Evolutionary conservation across 2,888 invertebrate species (phyloP), one percentile per base, ranked within the genome.

Genomic region (Pollenia angustigena): DNA sequence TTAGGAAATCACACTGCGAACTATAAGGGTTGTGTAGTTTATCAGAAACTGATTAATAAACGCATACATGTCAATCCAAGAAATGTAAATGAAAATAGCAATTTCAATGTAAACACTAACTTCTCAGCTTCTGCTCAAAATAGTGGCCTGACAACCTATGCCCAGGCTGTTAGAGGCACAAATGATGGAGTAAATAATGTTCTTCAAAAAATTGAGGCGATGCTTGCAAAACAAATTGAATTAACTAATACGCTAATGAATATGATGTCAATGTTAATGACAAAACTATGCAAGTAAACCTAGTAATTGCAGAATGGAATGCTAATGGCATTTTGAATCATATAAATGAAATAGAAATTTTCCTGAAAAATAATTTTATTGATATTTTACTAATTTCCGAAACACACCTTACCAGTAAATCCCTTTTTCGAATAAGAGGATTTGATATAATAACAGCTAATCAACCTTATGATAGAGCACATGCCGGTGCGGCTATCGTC

Each of bases 281-380:
- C 40, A 9, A 82, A 85, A 75, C 32, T 81, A 85, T 85, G 81
- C 81, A 85, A 85, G 12, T 81, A 81, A 54, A 76, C 23, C 74
- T 80, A 7, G 66, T 66, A 74, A 74, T 85, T 68, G 79, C 80
- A 50, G 74, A 72, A 62, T 74, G 84, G 84, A 85, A 85, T 66
- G 78, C 84, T 23, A 72, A 84, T 52, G 82, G 78, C 23, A 50
- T 83, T 16, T 76, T 64, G 32, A 32, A 32, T 32, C 81, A 68
- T 72, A 14, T 44, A 48, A 74, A 58, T 44, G 71, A 72, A 72
- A 46, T 56, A 72, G 32, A 16, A 56, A 18, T 44, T 56, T 72
- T 72, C 32, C 42, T 58, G 7, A 58, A 16, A 42, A 42, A 32
- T 42, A 58, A 44, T 58, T 74, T 23, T 48, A 46, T 32, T 32